Conservation (phyloP, 2,888 invertebrate species). For the Cremastinae sp. region DNA sequence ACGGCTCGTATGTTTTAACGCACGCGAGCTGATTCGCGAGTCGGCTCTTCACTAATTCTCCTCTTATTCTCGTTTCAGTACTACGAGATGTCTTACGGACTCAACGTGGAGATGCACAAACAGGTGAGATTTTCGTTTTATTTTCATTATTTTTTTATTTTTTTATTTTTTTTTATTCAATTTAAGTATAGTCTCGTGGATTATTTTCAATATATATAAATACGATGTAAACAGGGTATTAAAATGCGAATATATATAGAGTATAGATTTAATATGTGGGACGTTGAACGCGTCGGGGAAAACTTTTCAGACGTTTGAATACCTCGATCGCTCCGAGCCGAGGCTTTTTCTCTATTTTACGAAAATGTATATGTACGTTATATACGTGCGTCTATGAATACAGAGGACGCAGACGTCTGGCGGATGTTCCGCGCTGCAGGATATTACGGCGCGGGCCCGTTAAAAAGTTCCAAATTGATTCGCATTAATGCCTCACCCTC, state of each 20-base stretch:
- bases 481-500: slow-evolving; percentile 36
- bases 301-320: too few species aligned
- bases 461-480: slow-evolving; percentile 48
- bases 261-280: slow-evolving; percentile 64
- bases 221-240: slow-evolving; percentile 79
- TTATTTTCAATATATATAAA: slow-evolving; percentile 69
- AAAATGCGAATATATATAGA: slow-evolving; percentile 76
- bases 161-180: neutral
- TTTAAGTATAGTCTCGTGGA: neutral
- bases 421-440: neutral
- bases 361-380: too few species aligned
- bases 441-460: neutral
- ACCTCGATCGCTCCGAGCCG: too few species aligned
- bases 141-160: neutral
- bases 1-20: slow-evolving; percentile 43
- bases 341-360: too few species aligned
- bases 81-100: slow-evolving; percentile 98
- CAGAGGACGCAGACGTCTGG: neutral
- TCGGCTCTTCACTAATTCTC: slow-evolving; percentile 36
- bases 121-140: slow-evolving; percentile 85
- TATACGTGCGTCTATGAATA: neutral
- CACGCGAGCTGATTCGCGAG: slow-evolving; percentile 37
- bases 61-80: slow-evolving; percentile 87
- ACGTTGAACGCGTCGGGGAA: too few species aligned
- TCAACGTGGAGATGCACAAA: slow-evolving; percentile 99